phyloP scores from a whole-genome alignment of 2,797 vertebrate species.

The Paguma larvata region DNA sequence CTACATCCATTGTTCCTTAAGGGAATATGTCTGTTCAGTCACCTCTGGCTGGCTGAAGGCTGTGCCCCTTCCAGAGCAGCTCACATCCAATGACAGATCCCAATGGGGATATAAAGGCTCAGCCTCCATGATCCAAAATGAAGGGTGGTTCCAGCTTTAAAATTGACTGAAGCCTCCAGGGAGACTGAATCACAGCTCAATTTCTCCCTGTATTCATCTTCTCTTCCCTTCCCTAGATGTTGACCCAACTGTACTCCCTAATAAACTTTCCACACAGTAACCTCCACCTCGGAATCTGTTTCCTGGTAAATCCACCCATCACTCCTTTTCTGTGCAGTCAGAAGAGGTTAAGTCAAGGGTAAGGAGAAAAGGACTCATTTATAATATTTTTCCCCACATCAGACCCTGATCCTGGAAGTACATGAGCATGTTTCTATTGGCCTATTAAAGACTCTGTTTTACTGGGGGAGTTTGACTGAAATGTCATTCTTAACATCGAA shows the following conservation, averaged over 20 bases:
- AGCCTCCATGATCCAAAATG: neutral
- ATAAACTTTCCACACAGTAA: neutral
- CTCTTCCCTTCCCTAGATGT: neutral
- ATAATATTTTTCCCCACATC: neutral
- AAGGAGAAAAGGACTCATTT: neutral
- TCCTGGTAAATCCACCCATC: neutral
- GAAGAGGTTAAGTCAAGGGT: neutral
- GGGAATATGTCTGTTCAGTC: neutral
- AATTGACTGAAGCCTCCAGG: neutral
- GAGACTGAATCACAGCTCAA: neutral
- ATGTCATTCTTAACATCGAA: conserved; percentile 21
- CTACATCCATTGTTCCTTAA: neutral
- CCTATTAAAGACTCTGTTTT: neutral
- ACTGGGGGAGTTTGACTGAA: neutral
- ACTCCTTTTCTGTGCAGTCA: neutral
- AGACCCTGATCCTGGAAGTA: neutral
- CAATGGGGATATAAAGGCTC: neutral
- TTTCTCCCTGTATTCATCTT: neutral
- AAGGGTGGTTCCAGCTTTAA: neutral
- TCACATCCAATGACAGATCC: neutral
- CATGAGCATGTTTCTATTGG: neutral
- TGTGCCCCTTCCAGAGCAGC: neutral
- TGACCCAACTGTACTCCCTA: neutral
- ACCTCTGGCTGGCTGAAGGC: neutral
- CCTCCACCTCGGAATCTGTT: neutral